phyloP scores from a whole-genome alignment of 2,113 vertebrate species.

The Marcusenius ussheri region DNA sequence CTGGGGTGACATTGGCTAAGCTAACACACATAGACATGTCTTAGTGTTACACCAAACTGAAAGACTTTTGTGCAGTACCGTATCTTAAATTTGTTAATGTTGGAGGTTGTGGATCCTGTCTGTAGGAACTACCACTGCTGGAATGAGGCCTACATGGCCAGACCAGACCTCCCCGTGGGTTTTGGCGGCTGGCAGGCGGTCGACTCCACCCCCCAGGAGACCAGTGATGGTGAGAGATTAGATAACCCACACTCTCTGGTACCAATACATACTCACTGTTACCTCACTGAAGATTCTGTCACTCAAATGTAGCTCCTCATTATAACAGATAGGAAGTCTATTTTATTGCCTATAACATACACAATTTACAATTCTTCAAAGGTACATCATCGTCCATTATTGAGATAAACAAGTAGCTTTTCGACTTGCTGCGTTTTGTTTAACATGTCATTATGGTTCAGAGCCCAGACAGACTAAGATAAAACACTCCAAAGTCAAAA shows the following conservation, averaged over 20 bases:
- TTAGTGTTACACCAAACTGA: not conserved
- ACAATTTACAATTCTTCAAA: not conserved
- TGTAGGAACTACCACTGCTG: constrained; percentile 76
- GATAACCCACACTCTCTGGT: too few species aligned
- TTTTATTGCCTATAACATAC: not conserved
- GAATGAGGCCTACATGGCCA: constrained; percentile 74
- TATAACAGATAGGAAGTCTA: not conserved
- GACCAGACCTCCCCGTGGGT: constrained; percentile 69
- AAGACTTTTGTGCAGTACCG: not conserved
- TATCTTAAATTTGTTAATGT: not conserved
- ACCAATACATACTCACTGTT: not conserved
- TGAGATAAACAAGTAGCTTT: not conserved
- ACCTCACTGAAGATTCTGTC: not conserved
- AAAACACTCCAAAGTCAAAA: not conserved
- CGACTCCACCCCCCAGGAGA: constrained; percentile 74
- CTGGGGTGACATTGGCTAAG: not conserved
- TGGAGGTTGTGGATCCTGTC: not conserved
- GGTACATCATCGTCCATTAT: not conserved
- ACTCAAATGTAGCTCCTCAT: not conserved
- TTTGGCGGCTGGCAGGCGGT: constrained; percentile 75
- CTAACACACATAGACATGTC: not conserved
- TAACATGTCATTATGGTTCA: not conserved
- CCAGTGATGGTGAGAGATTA: constrained; percentile 62
- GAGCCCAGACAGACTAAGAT: not conserved
- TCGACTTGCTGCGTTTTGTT: not conserved